phyloP scores from a whole-genome alignment of 2,113 vertebrate genomes.

The Notiomystis cincta region DNA sequence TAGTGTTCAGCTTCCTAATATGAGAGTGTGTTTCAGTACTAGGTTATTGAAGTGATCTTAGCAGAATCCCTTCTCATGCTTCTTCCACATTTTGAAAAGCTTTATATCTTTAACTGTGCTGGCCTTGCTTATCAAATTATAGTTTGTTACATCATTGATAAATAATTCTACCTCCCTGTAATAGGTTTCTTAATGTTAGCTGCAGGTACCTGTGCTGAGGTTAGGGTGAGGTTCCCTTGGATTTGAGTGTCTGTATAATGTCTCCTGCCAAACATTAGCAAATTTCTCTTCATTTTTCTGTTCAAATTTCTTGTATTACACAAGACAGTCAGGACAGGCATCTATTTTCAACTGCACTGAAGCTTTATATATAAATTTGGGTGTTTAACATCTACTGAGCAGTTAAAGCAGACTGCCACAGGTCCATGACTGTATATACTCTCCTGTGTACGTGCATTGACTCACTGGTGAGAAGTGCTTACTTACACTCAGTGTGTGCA shows the following conservation, averaged over 20 bases:
- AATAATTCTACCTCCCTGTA: neutral
- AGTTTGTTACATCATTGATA: neutral
- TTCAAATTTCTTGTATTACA: neutral
- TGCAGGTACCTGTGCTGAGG: neutral
- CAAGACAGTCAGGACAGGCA: neutral
- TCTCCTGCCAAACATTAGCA: neutral
- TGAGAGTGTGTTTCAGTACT: neutral
- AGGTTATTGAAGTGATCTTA: neutral
- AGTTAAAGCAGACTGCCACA: neutral
- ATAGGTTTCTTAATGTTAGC: neutral
- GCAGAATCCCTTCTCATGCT: neutral
- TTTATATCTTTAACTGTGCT: neutral
- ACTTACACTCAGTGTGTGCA: accelerated
- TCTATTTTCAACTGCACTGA: neutral
- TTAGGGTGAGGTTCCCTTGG: neutral
- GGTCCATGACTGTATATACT: neutral
- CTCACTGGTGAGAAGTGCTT: too few species aligned
- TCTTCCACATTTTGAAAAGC: neutral
- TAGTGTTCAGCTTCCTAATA: neutral
- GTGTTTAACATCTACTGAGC: neutral
- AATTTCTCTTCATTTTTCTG: neutral
- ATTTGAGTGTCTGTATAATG: neutral
- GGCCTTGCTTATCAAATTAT: neutral
- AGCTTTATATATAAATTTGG: neutral
- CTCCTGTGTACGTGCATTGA: accelerated